Base-by-base conservation (phyloP, 1,140 invertebrate genomes). In the Octopus sinensis region DNA sequence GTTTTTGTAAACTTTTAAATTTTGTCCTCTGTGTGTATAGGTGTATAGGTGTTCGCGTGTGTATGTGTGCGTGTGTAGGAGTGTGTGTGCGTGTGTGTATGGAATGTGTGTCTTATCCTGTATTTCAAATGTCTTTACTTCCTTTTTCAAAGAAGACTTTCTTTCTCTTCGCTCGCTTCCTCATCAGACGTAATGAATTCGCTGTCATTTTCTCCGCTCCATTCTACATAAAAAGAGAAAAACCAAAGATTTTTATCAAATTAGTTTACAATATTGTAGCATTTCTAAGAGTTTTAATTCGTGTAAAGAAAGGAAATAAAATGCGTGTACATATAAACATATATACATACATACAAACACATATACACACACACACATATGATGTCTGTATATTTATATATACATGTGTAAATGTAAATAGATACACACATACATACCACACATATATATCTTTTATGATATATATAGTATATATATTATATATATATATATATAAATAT, bases 151-250 rank as follows among this genome's bases (percentile, higher is more conserved):
- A 73, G 30, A n/a, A 73, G 30, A 73, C 68, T 73, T 23, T 73
- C 68, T 73, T 73, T 73, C 68, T 73, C 68, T 73, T 73, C 68
- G 3, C 68, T 73, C 6, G 68, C 68, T 17, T 73, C 68, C 30
- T 73, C 68, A 17, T 73, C 68, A 6, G 68, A 73, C 13, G 68
- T n/a, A 73, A 9, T 23, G 30, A 73, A 73, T 13, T 73, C 68
- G 13, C 68, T 73, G 17, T 23, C 68, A 23, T 73, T 73, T 23
- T 73, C 68, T 73, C 68, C 68, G 13, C 68, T 73, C 68, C 68
- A 73, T 73, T 73, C 68, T 73, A 23, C 17, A 73, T n/a, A 73
- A 13, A 73, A 73, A 73, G 5, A 73, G 30, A 73, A 73, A 73
- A 9, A 73, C 17, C 5, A 9, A 73, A 73, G 13, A 43, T 43